Evolutionary conservation across 2,797 vertebrate species (phyloP).

Genomic region (Poecilia wingei): DNA sequence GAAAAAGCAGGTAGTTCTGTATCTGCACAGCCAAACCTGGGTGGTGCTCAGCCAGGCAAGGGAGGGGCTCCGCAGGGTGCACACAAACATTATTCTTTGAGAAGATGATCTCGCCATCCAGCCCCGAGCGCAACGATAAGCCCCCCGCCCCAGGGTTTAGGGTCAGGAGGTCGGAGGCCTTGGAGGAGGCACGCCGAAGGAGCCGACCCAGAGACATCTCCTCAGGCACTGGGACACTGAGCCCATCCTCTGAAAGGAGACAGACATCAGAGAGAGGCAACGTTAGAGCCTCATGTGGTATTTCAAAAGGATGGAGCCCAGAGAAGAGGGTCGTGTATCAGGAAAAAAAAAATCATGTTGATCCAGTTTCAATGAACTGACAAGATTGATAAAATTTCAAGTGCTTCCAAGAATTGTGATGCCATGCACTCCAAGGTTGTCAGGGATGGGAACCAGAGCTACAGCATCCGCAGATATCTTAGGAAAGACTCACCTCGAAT

Average conservation of each 20-base stretch:
- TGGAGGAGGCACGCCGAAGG: conserved; percentile 94
- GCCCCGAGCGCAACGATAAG: conserved; percentile 74
- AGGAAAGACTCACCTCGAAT: not conserved
- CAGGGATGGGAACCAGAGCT: not conserved
- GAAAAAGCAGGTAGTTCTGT: not conserved
- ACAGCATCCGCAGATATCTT: not conserved
- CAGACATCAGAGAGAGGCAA: not conserved
- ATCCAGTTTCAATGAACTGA: not conserved
- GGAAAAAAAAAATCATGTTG: not conserved
- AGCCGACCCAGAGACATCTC: conserved; percentile 98
- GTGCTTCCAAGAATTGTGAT: not conserved
- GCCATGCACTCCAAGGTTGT: not conserved
- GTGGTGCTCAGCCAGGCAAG: conserved; percentile 90
- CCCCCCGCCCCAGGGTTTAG: conserved; percentile 82
- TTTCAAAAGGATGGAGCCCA: not conserved
- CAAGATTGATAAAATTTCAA: not conserved
- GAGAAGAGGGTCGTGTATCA: not conserved
- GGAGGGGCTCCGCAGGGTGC: conserved; percentile 90
- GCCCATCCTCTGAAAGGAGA: conserved; percentile 87
- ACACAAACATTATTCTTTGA: conserved; percentile 99
- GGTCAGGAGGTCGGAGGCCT: conserved; percentile 96
- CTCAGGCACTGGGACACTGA: conserved; percentile 77
- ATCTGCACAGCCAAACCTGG: conserved; percentile 83
- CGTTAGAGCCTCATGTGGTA: not conserved
- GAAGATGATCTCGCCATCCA: conserved; percentile 96